These are phyloP conservation scores for Sebastes glaucus DNA, from an alignment of 2,797 vertebrate species.

Conservation along the genomic window DNA sequence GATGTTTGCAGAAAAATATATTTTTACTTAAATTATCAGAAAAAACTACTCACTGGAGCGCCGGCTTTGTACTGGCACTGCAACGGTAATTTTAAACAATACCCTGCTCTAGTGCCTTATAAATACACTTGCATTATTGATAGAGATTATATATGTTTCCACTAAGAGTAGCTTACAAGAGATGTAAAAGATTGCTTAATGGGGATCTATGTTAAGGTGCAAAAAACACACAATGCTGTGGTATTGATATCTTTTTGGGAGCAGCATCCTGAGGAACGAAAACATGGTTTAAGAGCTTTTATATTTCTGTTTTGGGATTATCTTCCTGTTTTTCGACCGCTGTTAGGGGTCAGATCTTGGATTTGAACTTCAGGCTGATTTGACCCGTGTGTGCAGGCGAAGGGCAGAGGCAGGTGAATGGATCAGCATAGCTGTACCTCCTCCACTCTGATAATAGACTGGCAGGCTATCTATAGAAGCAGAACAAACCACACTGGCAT, in stretches of 20 bases:
- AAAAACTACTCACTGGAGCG: background rate
- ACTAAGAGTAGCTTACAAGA: no score
- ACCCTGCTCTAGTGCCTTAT: no score
- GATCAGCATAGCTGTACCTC: conserved; percentile 77
- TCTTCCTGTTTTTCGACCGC: background rate
- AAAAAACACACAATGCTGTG: background rate
- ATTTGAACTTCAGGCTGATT: conserved; percentile 10
- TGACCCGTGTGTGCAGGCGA: conserved; percentile 55
- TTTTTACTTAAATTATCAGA: background rate
- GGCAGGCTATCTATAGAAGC: conserved; percentile 77
- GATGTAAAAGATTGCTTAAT: no score
- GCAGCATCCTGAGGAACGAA: background rate
- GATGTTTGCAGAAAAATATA: background rate
- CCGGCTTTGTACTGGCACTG: background rate
- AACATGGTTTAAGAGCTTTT: background rate
- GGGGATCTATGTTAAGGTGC: no score
- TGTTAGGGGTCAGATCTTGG: conserved; percentile 35
- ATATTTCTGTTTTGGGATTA: background rate
- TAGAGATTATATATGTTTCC: no score
- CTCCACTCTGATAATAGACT: conserved; percentile 76
- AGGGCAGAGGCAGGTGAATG: conserved; percentile 83
- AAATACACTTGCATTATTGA: background rate
- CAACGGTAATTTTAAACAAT: background rate
- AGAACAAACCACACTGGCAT: conserved; percentile 71
- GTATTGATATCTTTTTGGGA: background rate